Evolutionary conservation across 2,888 invertebrate species (phyloP), one percentile per base, ranked within the genome.

Genomic region (Baronia brevicornis): DNA sequence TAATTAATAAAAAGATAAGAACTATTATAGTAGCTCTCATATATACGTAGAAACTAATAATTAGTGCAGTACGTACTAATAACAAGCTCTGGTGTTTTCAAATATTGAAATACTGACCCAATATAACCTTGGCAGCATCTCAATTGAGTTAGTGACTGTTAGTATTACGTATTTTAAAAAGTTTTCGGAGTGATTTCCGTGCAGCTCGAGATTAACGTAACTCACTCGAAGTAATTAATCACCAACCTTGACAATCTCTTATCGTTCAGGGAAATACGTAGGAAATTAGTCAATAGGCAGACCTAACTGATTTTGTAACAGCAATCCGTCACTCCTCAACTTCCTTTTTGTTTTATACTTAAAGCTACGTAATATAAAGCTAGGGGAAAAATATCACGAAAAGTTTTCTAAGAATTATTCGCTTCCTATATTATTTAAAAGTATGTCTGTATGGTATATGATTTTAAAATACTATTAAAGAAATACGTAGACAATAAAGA

Each of bases 221-320:
- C 46, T 41, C 43, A 46, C n/a, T n/a, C n/a, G 42, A 47, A 43
- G 49, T 46, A 52, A 55, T 54, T 55, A 54, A 48, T 51, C 48
- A 46, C 28, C 40, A 43, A 44, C 55, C 55, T 55, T 55, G 52
- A 54, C 54, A 54, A 54, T 54, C 54, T 55, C 54, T 52, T 54
- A 52, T 54, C 49, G 49, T 46, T 48, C 46, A 51, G 55, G 54
- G 51, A 54, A 55, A 55, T 45, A 52, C 48, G 44, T 43, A 48
- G 54, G 49, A 52, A 51, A 55, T 48, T 48, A 43, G 44, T 46
- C 36, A 48, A 49, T 45, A 40, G 32, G 36, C 45, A 41, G 31
- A 38, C 41, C 36, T 35, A 29, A 32, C 26, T 36, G 38, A 29
- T 36, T 35, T 24, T 31, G 28, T 33, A 23, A 30, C 12, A 10